Conservation (phyloP, 2,797 vertebrate species). For the Leucoraja ocellata region DNA sequence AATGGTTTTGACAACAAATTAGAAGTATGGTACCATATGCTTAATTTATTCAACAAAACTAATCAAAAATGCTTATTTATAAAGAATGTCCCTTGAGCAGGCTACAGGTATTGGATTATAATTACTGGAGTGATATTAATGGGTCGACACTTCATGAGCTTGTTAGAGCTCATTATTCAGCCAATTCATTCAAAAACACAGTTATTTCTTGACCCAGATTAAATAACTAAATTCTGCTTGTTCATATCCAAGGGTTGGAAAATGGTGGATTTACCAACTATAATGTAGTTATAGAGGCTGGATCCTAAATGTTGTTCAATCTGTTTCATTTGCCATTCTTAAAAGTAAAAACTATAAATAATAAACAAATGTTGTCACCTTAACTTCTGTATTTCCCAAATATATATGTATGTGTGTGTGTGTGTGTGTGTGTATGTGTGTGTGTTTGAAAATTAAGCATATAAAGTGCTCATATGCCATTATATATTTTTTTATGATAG, state of each 20-base stretch:
- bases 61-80: not conserved
- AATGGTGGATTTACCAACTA: not conserved
- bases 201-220: not conserved
- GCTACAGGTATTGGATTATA: not conserved
- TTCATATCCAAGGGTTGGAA: not conserved
- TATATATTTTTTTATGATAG: conserved; percentile 51
- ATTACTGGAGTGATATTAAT: not conserved
- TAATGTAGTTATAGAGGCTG: not conserved
- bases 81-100: not conserved
- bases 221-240: not conserved
- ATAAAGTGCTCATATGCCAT: not conserved
- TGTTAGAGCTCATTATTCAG: not conserved
- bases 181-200: not conserved
- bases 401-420: not conserved
- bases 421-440: not conserved
- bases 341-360: not conserved
- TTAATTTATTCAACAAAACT: not conserved
- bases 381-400: not conserved
- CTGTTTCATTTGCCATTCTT: not conserved
- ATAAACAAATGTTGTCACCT: not conserved
- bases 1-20: not conserved
- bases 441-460: not conserved
- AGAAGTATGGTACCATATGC: not conserved
- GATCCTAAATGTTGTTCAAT: not conserved
- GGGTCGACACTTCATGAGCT: not conserved